Evolutionary conservation across 2,113 vertebrate genomes (phyloP).

Genomic region (Thalassoma bifasciatum): DNA sequence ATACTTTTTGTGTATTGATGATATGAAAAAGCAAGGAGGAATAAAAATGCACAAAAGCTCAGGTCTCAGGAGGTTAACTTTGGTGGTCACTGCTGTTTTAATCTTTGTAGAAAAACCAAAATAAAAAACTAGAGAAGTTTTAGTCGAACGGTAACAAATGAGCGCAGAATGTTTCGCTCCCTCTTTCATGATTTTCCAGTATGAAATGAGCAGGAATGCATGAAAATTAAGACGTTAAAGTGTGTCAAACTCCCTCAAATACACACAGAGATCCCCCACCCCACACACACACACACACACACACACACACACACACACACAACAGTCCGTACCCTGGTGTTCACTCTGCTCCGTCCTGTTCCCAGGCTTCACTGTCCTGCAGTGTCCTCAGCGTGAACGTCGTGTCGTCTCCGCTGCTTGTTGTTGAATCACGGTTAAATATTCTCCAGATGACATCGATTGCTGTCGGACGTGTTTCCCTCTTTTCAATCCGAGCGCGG

Average conservation of each 20-base stretch:
- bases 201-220: constrained; percentile 42
- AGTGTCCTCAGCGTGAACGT: constrained; percentile 18
- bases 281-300: background rate
- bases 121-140: background rate
- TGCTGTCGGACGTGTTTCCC: background rate
- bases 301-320: constrained; percentile 22
- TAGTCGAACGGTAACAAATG: background rate
- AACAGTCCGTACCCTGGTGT: constrained; percentile 1
- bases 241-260: constrained; percentile 1
- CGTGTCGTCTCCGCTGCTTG: constrained; percentile 22
- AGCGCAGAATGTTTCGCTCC: background rate
- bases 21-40: no score
- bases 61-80: no score
- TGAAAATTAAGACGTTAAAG: constrained; percentile 30
- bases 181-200: constrained; percentile 25
- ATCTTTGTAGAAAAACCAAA: no score
- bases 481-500: constrained; percentile 4
- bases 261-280: background rate
- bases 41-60: no score
- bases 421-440: constrained; percentile 42
- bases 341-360: constrained; percentile 6
- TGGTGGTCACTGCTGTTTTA: no score
- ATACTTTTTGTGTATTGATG: no score
- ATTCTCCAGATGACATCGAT: constrained; percentile 42
- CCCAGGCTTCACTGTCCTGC: constrained; percentile 38